phyloP scores from a whole-genome alignment of 1,140 invertebrate species.

The Drosophila willistoni region DNA sequence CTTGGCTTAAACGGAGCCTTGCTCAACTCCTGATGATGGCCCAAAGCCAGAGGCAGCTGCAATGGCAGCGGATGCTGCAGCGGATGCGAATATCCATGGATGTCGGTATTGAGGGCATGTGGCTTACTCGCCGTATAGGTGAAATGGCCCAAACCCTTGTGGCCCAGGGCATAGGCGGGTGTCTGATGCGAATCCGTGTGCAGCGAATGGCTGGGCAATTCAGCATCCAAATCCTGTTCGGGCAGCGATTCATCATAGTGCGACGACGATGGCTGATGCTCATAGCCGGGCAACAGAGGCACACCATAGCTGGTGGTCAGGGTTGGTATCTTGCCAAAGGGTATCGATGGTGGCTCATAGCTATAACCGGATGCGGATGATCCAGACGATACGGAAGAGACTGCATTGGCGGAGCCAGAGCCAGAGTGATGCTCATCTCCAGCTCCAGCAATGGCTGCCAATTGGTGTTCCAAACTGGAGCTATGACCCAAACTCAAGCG shows the following conservation, averaged over 20 bases:
- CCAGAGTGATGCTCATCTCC: slow-evolving; percentile 19
- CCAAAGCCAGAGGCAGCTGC: slow-evolving; percentile 2
- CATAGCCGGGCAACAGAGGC: slow-evolving; percentile 59
- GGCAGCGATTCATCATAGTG: slow-evolving; percentile 37
- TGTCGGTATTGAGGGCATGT: slow-evolving; percentile 63
- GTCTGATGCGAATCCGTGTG: slow-evolving; percentile 43
- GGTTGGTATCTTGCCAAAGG: slow-evolving; percentile 46
- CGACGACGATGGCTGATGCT: slow-evolving; percentile 46
- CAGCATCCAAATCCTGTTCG: slow-evolving; percentile 17
- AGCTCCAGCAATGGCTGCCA: slow-evolving; percentile 24
- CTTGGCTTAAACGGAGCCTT: slow-evolving; percentile 76
- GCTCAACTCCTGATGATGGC: slow-evolving; percentile 32
- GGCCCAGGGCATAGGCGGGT: slow-evolving; percentile 67
- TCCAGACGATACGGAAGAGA: background rate
- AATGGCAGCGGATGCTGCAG: slow-evolving; percentile 17
- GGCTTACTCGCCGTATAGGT: slow-evolving; percentile 72
- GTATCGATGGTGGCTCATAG: slow-evolving; percentile 49
- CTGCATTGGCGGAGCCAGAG: no score
- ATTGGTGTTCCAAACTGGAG: slow-evolving; percentile 20
- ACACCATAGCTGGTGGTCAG: slow-evolving; percentile 64
- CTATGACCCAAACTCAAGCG: slow-evolving; percentile 21
- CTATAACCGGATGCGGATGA: slow-evolving; percentile 27
- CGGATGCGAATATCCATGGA: slow-evolving; percentile 10
- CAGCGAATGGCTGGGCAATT: background rate
- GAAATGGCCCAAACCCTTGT: slow-evolving; percentile 78